Conservation (phyloP, 1,140 invertebrate genomes). For the Melipona quadrifasciata region DNA sequence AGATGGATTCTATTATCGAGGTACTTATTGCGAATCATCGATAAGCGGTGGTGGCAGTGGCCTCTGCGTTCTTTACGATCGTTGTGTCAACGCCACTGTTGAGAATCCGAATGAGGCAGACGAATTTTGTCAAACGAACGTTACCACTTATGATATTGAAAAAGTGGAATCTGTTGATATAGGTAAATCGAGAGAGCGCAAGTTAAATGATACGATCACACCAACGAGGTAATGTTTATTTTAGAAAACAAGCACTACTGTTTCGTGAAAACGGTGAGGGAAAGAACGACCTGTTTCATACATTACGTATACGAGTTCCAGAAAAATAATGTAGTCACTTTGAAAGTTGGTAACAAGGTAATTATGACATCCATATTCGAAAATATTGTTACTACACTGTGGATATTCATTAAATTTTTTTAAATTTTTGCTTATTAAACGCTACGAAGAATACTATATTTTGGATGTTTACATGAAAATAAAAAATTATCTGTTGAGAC, state of each 20-base stretch:
- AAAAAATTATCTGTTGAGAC: too few relatives aligned
- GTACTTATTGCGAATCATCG: slow-evolving; percentile 70
- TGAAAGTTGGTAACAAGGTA: slow-evolving; percentile 66
- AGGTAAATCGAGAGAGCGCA: slow-evolving; percentile 23
- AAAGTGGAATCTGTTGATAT: slow-evolving; percentile 52
- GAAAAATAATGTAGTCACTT: slow-evolving; percentile 52
- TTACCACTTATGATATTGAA: slow-evolving; percentile 51
- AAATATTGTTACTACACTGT: not conserved
- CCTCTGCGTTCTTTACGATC: slow-evolving; percentile 64
- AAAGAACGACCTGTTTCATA: slow-evolving; percentile 52
- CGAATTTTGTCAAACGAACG: slow-evolving; percentile 60
- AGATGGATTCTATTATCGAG: slow-evolving; percentile 65
- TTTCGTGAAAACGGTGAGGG: slow-evolving; percentile 54
- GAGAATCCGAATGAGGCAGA: slow-evolving; percentile 50
- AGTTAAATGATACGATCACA: not conserved
- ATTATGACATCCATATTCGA: too few relatives aligned
- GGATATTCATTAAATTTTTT: not conserved
- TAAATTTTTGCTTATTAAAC: not conserved
- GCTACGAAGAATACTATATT: not conserved
- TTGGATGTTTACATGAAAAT: not conserved
- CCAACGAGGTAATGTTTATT: not conserved
- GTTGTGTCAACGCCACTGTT: slow-evolving; percentile 69
- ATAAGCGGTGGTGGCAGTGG: slow-evolving; percentile 60
- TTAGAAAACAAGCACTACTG: slow-evolving; percentile 65
- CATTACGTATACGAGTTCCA: slow-evolving; percentile 68